Evolutionary conservation across 2,797 vertebrate species (phyloP), one percentile per base, ranked within the genome.

Genomic region (Megaceryle alcyon): DNA sequence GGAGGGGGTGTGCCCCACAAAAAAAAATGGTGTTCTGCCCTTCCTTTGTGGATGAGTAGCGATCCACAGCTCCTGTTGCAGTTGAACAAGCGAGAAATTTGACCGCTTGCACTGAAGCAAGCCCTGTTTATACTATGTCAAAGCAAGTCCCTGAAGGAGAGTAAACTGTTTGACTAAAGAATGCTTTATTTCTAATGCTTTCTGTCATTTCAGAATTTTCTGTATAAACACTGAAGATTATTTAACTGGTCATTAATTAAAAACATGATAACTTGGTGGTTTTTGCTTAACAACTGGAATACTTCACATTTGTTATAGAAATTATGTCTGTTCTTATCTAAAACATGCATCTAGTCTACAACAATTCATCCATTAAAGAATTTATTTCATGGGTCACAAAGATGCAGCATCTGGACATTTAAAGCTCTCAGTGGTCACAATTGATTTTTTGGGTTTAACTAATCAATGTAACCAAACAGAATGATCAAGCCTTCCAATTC

Each of bases 131-230:
- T 84, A 73, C 17, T 23, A 11, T 56, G 59, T 46, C 70, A 92
- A 70, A 86, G 14, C 41, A 83, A 91, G 48, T 9, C n/a, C 25
- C 68, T 64, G 1, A 4, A 35, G n/a, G 19, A 94, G n/a, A 6
- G 1, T 95, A 95, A 96, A 96, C 77, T 94, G 73, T 93, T 94
- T 91, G 57, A 81, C 43, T 84, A 33, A 94, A 72, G 77, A 86
- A 79, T 84, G 35, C 11, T 83, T 94, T 94, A 69, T 83, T 95
- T 84, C 76, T 66, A 90, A 94, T 39, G 25, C 54, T 72, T 88
- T 76, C 80, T 94, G 92, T 70, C 81, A 72, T 49, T 86, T 88
- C 86, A 94, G 92, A 95, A 92, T 94, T 96, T 94, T 93, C 86
- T 79, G 2, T 63, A 51, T 69, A 96, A 96, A 95, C 83, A 93